phyloP scores from a whole-genome alignment of 2,888 invertebrate species.

The Stomorhina lunata region DNA sequence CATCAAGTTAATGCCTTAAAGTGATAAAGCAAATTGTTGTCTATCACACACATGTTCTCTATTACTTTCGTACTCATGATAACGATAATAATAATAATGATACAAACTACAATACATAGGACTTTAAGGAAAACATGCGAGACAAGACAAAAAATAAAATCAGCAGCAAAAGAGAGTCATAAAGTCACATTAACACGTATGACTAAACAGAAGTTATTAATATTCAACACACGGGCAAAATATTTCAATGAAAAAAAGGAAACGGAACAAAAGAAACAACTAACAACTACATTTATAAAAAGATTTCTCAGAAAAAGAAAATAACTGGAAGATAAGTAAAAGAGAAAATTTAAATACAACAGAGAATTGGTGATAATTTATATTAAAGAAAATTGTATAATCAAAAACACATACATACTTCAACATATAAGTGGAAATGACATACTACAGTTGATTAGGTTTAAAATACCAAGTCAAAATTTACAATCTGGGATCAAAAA shows the following conservation, averaged over 20 bases:
- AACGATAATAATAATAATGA: background rate
- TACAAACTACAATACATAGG: background rate
- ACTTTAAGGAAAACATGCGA: background rate
- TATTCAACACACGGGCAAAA: conserved; percentile 64
- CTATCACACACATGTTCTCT: background rate
- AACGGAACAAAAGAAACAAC: background rate
- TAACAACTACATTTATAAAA: conserved; percentile 11
- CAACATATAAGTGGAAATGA: background rate
- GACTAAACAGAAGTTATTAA: conserved; percentile 77
- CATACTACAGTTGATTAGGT: too few species aligned
- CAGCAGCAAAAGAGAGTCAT: conserved; percentile 72
- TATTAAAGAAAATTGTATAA: conserved; percentile 1
- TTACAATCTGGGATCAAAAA: too few species aligned
- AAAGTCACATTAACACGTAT: conserved; percentile 80
- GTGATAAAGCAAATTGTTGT: conserved; percentile 27
- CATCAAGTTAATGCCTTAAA: background rate
- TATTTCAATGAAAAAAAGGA: background rate
- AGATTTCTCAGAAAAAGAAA: conserved; percentile 13
- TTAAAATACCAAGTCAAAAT: too few species aligned
- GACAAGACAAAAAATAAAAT: background rate
- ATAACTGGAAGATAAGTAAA: conserved; percentile 7
- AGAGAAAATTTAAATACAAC: conserved; percentile 3
- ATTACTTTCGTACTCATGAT: background rate
- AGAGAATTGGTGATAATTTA: conserved; percentile 33
- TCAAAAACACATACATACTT: background rate